phyloP scores from a whole-genome alignment of 2,888 invertebrate species.

The Amphipoea lucens region DNA sequence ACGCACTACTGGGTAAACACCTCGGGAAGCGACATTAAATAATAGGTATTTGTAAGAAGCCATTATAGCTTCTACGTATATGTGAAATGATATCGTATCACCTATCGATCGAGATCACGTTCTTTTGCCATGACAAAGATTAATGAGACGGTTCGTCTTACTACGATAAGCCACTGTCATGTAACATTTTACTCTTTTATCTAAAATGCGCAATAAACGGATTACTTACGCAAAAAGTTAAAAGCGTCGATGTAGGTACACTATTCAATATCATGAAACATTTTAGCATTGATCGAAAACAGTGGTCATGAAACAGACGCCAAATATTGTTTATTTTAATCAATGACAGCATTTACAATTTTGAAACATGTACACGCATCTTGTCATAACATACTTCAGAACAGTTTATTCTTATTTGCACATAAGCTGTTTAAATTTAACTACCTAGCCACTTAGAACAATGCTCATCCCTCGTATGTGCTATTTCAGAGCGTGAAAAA shows the following conservation, averaged over 20 bases:
- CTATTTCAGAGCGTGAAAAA: slow-evolving; percentile 93
- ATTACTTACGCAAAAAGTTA: slow-evolving; percentile 17
- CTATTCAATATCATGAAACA: neutral
- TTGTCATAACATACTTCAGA: slow-evolving; percentile 8
- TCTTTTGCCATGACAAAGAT: slow-evolving; percentile 31
- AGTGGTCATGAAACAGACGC: slow-evolving; percentile 30
- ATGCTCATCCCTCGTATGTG: slow-evolving; percentile 6
- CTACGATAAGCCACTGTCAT: slow-evolving; percentile 3
- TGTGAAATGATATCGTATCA: slow-evolving; percentile 20
- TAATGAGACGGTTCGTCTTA: slow-evolving; percentile 23
- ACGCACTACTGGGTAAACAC: neutral
- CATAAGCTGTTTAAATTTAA: neutral
- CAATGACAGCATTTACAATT: slow-evolving; percentile 25
- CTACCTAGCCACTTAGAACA: neutral
- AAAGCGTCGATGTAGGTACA: slow-evolving; percentile 17
- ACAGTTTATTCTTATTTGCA: neutral
- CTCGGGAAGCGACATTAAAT: too few relatives aligned
- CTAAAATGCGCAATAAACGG: neutral
- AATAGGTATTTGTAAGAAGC: neutral
- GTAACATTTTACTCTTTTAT: slow-evolving; percentile 1
- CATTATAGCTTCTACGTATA: too few relatives aligned
- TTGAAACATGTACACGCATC: slow-evolving; percentile 28
- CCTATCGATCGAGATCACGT: slow-evolving; percentile 5
- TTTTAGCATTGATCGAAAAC: slow-evolving; percentile 29
- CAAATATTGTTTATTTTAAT: slow-evolving; percentile 40